Evolutionary conservation across 2,113 vertebrate species (phyloP), one percentile per base, ranked within the genome.

Genomic region (Myxocyprinus asiaticus): DNA sequence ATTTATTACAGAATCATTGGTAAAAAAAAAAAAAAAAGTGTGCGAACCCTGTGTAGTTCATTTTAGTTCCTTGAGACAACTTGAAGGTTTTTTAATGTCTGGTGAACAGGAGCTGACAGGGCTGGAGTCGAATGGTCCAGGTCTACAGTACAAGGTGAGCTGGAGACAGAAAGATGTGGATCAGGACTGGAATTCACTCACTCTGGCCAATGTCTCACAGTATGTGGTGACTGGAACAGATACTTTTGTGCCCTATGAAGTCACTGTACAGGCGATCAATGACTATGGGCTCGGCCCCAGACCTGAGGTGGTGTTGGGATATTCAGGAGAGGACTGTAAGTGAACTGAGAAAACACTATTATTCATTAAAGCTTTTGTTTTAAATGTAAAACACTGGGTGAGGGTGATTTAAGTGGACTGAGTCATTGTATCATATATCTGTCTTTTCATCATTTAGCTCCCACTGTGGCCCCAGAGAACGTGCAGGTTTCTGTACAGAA

Each of bases 301-400:
- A 9, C 94, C 96, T 2, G 77, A 88, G 62, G 86, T 86, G 0
- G 86, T 93, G 69, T 88, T 86, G 78, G 97, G 96, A 71, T 93
- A 95, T 89, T 98, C 97, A 10, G 97, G 97, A 83, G 97, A 98
- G 89, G 96, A 97, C 87, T 86, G 97, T 99, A 91, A 98, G 96
- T 65, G 14, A 47, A 53, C 22, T 33, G 22, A 33, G 22, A 11
- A 53, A 12, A 55, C 51, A 48, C 47, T 48, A 33, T 33, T 33
- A 33, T 33, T 33, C 1, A 33, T 33, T 33, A 33, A 33, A 33
- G 22, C 22, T 33, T 33, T 33, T 33, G 22, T 33, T 33, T 33
- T 33, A 33, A 33, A 33, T 33, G 22, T 33, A 33, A 33, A 33
- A 33, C 1, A 33, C 22, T 33, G 22, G 22, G 22, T 33, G 22